A percentile compares a stretch with the other conserved stretches of the same genome.
These are phyloP conservation scores for Pantelozetes paolii DNA, from an alignment of 2,888 invertebrate species.

Conservation along the genomic window DNA sequence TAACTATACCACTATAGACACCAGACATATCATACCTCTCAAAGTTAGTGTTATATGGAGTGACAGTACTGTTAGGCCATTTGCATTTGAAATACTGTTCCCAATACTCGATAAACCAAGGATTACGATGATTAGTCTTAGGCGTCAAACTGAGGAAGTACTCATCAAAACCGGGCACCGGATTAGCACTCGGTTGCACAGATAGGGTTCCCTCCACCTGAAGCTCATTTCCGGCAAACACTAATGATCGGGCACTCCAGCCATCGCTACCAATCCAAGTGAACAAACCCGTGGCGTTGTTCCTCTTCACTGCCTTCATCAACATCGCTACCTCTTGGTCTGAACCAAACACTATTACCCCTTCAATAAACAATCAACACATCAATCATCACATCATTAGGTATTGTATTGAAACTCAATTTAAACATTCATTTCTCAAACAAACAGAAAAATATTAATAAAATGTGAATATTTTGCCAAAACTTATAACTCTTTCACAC, in stretches of 20 bases:
- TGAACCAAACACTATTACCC: slow-evolving; percentile 89
- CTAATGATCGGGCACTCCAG: slow-evolving; percentile 68
- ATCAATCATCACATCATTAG: neutral
- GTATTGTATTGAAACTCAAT: no score
- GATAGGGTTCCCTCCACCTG: slow-evolving; percentile 91
- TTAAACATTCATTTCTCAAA: no score
- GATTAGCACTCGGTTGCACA: slow-evolving; percentile 87
- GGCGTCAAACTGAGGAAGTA: slow-evolving; percentile 79
- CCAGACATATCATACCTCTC: slow-evolving; percentile 51
- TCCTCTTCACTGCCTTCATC: slow-evolving; percentile 83
- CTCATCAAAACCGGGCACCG: slow-evolving; percentile 77
- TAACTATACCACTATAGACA: neutral
- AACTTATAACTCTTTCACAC: no score
- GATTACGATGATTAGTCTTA: slow-evolving; percentile 81
- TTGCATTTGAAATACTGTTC: slow-evolving; percentile 83
- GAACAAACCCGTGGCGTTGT: slow-evolving; percentile 81
- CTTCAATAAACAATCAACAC: slow-evolving; percentile 55
- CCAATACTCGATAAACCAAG: slow-evolving; percentile 96
- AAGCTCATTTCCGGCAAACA: slow-evolving; percentile 79
- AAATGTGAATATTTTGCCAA: no score
- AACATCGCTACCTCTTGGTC: slow-evolving; percentile 95
- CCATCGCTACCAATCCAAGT: slow-evolving; percentile 96
- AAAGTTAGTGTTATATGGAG: slow-evolving; percentile 75
- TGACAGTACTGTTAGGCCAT: slow-evolving; percentile 67
- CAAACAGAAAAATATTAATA: neutral